Percentiles rank a stretch among this genome's conserved stretches.
phyloP scores from a whole-genome alignment of 2,888 invertebrate genomes.

The Argyra leucocephala region DNA sequence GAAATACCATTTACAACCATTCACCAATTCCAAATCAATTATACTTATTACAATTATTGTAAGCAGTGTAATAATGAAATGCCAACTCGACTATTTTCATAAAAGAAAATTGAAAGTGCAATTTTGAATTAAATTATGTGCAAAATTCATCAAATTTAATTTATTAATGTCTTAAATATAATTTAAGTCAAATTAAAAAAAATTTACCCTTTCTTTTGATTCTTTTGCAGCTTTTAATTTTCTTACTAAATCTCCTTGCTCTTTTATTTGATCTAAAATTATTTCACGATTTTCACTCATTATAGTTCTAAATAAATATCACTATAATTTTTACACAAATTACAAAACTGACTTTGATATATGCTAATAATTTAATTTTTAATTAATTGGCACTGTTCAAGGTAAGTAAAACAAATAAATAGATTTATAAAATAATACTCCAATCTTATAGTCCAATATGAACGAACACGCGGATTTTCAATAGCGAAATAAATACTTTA shows the following conservation, averaged over 20 bases:
- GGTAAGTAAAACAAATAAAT: no score
- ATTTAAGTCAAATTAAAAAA: slow-evolving; percentile 12
- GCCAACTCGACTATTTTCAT: slow-evolving; percentile 7
- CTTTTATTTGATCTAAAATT: slow-evolving; percentile 53
- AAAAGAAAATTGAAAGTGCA: neutral
- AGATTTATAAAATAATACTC: no score
- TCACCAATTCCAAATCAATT: neutral
- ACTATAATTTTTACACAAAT: neutral
- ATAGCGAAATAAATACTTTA: neutral
- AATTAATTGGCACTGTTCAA: no score
- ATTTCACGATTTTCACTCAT: slow-evolving; percentile 47
- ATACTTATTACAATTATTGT: neutral
- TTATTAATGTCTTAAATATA: slow-evolving; percentile 9
- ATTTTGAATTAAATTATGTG: neutral
- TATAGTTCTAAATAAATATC: slow-evolving; percentile 20
- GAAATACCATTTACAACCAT: neutral
- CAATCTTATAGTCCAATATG: no score
- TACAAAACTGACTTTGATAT: no score
- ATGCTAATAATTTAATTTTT: no score
- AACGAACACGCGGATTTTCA: neutral
- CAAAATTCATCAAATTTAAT: neutral
- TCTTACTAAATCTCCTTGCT: slow-evolving; percentile 72
- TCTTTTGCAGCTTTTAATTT: slow-evolving; percentile 73
- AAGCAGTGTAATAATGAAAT: neutral
- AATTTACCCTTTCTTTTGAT: slow-evolving; percentile 59